phyloP scores from a whole-genome alignment of 2,888 invertebrate species.

The Drosophila emarginata region DNA sequence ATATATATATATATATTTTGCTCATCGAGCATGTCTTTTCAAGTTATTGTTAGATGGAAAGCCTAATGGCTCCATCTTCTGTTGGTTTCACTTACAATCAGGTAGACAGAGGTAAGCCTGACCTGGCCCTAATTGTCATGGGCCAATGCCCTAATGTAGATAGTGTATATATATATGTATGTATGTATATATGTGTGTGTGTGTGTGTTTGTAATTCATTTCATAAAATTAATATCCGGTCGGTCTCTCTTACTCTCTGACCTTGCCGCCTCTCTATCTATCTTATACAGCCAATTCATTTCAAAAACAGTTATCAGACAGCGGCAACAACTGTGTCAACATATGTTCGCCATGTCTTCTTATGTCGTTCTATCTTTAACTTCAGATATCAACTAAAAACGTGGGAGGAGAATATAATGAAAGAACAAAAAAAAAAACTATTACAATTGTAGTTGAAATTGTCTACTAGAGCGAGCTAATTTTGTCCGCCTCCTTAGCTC shows the following conservation, averaged over 20 bases:
- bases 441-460: conserved; percentile 37
- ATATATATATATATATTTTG: conserved; percentile 34
- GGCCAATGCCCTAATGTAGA: conserved; percentile 65
- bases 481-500: conserved; percentile 90
- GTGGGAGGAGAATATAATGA: neutral
- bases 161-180: conserved; percentile 42
- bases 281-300: conserved; percentile 25
- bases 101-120: conserved; percentile 40
- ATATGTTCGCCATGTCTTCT: conserved; percentile 41
- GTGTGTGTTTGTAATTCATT: conserved; percentile 56
- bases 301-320: conserved; percentile 59
- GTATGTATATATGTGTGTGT: conserved; percentile 50
- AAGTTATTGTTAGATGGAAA: conserved; percentile 19
- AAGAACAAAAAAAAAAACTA: conserved; percentile 25
- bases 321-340: conserved; percentile 67
- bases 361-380: conserved; percentile 13
- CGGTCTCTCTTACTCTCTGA: conserved; percentile 32
- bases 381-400: neutral
- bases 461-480: conserved; percentile 34
- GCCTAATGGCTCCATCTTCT: conserved; percentile 55
- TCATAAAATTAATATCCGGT: conserved; percentile 69
- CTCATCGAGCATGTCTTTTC: conserved; percentile 65
- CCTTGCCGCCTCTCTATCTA: conserved; percentile 32
- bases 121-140: conserved; percentile 72
- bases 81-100: conserved; percentile 55